Evolutionary conservation across 2,888 invertebrate genomes (phyloP).

Genomic region (Argyresthia goedartella): DNA sequence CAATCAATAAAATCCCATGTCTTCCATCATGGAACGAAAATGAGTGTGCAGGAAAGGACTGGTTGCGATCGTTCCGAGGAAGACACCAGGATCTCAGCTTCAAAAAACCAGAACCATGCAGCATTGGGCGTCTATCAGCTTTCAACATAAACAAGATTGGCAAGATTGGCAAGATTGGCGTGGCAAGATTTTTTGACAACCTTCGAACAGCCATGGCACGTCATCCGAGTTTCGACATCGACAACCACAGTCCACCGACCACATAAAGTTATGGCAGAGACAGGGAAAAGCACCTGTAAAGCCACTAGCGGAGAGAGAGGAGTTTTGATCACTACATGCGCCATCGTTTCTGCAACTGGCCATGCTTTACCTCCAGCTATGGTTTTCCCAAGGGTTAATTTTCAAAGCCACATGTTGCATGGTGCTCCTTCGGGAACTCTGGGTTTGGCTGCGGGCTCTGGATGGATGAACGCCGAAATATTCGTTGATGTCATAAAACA

Average conservation of each 20-base stretch:
- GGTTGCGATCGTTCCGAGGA: too few relatives aligned
- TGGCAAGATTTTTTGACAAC: too few relatives aligned
- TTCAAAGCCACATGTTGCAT: slow-evolving; percentile 22
- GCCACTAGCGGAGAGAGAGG: slow-evolving; percentile 25
- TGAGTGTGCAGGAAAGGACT: too few relatives aligned
- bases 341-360: slow-evolving; percentile 15
- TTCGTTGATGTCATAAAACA: slow-evolving; percentile 25
- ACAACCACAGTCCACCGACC: slow-evolving; percentile 15
- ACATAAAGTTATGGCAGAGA: slow-evolving; percentile 12
- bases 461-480: slow-evolving; percentile 27
- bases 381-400: slow-evolving; percentile 23
- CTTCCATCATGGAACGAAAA: too few relatives aligned
- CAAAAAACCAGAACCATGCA: too few relatives aligned
- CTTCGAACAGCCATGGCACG: too few relatives aligned
- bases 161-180: too few relatives aligned
- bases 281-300: slow-evolving; percentile 12
- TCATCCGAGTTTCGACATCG: too few relatives aligned
- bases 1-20: too few relatives aligned
- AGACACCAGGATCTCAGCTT: too few relatives aligned
- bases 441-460: slow-evolving; percentile 23
- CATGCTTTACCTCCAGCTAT: slow-evolving; percentile 20
- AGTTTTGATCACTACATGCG: slow-evolving; percentile 16
- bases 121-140: too few relatives aligned
- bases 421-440: slow-evolving; percentile 28
- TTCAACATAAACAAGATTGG: too few relatives aligned